These are phyloP conservation scores for Leptodactylus fallax DNA, from an alignment of 2,797 vertebrate species.

Conservation along the genomic window DNA sequence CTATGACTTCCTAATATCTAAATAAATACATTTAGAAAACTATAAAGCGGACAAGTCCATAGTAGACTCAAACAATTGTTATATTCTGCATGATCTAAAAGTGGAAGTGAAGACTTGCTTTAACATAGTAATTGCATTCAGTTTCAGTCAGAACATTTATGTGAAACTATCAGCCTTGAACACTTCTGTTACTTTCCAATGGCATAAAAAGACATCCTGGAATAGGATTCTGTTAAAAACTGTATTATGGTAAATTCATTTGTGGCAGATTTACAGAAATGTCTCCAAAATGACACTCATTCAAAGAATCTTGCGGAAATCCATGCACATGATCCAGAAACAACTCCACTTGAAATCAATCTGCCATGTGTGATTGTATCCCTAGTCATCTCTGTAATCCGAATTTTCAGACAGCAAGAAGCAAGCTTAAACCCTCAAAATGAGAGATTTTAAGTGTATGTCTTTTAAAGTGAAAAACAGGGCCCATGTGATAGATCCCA, in stretches of 20 bases:
- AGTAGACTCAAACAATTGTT: not conserved
- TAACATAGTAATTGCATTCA: not conserved
- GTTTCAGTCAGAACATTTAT: not conserved
- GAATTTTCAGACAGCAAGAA: too few species aligned
- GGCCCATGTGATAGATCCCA: too few species aligned
- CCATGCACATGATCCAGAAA: not conserved
- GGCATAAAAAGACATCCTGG: not conserved
- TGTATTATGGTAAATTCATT: not conserved
- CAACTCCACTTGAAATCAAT: not conserved
- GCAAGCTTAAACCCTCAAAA: too few species aligned
- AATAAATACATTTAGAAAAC: too few species aligned
- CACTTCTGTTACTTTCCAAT: not conserved
- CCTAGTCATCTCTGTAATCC: too few species aligned
- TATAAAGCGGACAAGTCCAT: too few species aligned
- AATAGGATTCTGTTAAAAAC: not conserved
- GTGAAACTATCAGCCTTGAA: not conserved
- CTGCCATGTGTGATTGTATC: not conserved
- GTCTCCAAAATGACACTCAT: not conserved
- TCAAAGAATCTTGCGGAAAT: not conserved
- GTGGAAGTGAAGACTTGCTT: not conserved
- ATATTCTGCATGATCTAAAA: not conserved
- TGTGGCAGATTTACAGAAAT: not conserved
- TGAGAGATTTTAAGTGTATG: too few species aligned
- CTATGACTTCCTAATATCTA: too few species aligned
- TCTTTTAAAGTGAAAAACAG: too few species aligned